These are phyloP conservation scores for Mystacornis crossleyi DNA, from an alignment of 2,113 vertebrate genomes.

Conservation along the genomic window DNA sequence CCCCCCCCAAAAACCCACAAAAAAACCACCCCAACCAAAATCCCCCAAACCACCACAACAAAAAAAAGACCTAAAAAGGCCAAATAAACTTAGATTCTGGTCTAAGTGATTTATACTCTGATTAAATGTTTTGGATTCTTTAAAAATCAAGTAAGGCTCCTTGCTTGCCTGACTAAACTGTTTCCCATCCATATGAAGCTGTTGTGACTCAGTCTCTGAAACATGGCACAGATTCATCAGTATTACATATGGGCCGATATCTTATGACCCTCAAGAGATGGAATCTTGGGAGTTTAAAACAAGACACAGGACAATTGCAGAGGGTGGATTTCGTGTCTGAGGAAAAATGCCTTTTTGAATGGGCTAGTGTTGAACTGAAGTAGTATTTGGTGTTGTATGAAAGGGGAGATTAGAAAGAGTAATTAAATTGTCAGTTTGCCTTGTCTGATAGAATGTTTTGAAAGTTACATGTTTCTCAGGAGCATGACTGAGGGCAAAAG, in stretches of 20 bases:
- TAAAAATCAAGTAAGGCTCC: neutral
- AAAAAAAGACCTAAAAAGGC: neutral
- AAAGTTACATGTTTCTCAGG: neutral
- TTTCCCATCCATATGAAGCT: neutral
- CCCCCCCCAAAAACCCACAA: neutral
- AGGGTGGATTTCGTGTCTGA: neutral
- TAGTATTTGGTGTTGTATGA: neutral
- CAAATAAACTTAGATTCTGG: neutral
- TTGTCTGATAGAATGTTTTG: neutral
- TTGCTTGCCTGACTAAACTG: neutral
- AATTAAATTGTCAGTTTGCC: neutral
- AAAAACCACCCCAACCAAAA: neutral
- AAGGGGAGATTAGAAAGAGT: neutral
- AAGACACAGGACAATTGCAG: neutral
- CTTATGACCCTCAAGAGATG: neutral
- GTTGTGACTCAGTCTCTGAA: neutral
- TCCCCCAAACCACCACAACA: rapidly evolving
- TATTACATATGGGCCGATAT: too few relatives aligned
- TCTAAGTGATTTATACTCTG: neutral
- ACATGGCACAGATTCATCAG: neutral
- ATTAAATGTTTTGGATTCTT: neutral
- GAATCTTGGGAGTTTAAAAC: neutral
- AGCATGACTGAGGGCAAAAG: neutral
- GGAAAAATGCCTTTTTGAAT: neutral
- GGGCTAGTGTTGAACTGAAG: neutral